phyloP scores from a whole-genome alignment of 2,888 invertebrate genomes.

The Cactoblastis cactorum region DNA sequence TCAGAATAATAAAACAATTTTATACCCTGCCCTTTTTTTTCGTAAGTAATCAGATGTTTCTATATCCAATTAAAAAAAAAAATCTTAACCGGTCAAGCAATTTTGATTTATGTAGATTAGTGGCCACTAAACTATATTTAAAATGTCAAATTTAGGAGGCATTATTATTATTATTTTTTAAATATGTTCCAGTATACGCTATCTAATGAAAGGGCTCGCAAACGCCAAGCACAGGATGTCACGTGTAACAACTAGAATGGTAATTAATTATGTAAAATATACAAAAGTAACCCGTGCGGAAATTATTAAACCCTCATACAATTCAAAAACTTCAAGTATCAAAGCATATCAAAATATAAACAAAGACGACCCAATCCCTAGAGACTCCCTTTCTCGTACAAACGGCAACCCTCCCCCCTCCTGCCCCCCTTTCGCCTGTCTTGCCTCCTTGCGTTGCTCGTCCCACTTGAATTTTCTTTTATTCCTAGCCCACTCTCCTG shows the following conservation, averaged over 20 bases:
- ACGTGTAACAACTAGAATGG: too few species aligned
- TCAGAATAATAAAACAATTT: too few species aligned
- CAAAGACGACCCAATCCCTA: slow-evolving; percentile 56
- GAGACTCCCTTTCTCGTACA: slow-evolving; percentile 34
- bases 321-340: slow-evolving; percentile 36
- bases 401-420: slow-evolving; percentile 21
- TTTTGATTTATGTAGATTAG: too few species aligned
- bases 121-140: too few species aligned
- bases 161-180: too few species aligned
- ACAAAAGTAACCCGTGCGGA: slow-evolving; percentile 4
- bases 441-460: slow-evolving; percentile 48
- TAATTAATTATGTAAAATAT: neutral
- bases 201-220: too few species aligned
- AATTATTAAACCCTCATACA: slow-evolving; percentile 21
- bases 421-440: slow-evolving; percentile 33
- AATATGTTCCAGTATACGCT: too few species aligned
- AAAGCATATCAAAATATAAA: slow-evolving; percentile 61
- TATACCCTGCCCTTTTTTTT: too few species aligned
- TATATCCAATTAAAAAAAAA: too few species aligned
- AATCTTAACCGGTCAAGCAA: too few species aligned
- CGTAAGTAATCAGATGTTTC: too few species aligned
- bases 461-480: slow-evolving; percentile 75
- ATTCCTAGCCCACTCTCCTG: slow-evolving; percentile 72
- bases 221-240: neutral
- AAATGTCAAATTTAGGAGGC: too few species aligned